These are phyloP conservation scores for Drosophila baimaii DNA, from an alignment of 1,140 invertebrate genomes.

Conservation along the genomic window DNA sequence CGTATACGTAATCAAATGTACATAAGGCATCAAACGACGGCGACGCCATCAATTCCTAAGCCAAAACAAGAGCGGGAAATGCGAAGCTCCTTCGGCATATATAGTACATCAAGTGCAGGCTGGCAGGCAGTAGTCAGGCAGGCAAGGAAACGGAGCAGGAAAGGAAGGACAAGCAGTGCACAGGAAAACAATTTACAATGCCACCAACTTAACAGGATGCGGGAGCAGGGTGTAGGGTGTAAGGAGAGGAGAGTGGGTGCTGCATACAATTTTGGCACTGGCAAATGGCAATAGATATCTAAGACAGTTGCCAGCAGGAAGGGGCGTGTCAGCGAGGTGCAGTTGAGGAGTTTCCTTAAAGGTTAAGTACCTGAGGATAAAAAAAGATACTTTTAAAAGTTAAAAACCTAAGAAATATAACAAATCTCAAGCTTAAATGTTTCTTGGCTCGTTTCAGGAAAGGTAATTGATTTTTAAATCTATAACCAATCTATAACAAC, in stretches of 20 bases:
- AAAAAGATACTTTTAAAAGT: no score
- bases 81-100: constrained; percentile 39
- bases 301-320: constrained; percentile 36
- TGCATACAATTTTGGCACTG: constrained; percentile 75
- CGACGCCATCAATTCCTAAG: constrained; percentile 63
- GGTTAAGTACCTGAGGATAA: no score
- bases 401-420: no score
- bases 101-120: constrained; percentile 55
- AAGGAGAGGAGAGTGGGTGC: not conserved
- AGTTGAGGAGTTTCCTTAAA: constrained; percentile 5
- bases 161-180: constrained; percentile 58
- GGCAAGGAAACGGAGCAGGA: constrained; percentile 46
- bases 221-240: not conserved
- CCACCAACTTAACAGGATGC: constrained; percentile 61
- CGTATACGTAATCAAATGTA: constrained; percentile 74
- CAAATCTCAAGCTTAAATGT: no score
- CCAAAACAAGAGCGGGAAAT: constrained; percentile 46
- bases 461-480: no score
- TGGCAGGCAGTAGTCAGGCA: constrained; percentile 14
- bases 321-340: constrained; percentile 27
- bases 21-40: constrained; percentile 62
- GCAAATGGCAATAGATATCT: constrained; percentile 63
- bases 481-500: not conserved
- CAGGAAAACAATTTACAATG: constrained; percentile 80
- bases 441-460: no score